phyloP scores from a whole-genome alignment of 2,113 vertebrate species.

The Datnioides undecimradiatus region DNA sequence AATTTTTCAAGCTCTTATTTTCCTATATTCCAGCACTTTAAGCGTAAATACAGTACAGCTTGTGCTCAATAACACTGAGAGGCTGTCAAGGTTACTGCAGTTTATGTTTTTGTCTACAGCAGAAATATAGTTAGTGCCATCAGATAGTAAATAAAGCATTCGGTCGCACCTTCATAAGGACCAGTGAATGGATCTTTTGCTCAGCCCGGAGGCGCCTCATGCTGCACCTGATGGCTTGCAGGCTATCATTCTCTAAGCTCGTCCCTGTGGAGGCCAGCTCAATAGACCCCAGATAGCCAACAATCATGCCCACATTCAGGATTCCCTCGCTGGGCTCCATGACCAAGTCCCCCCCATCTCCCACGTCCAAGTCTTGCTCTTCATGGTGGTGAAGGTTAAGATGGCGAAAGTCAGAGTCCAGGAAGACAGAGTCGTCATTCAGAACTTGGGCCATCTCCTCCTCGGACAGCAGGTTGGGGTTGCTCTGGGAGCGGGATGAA shows the following conservation, averaged over 20 bases:
- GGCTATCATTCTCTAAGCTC: conserved; percentile 92
- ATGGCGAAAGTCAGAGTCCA: conserved; percentile 76
- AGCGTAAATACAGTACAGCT: neutral
- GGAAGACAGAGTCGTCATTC: conserved; percentile 87
- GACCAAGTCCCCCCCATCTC: conserved; percentile 82
- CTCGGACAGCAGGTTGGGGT: conserved; percentile 85
- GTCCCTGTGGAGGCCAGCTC: conserved; percentile 92
- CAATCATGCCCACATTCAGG: conserved; percentile 96
- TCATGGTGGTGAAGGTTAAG: conserved; percentile 72
- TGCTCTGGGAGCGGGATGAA: conserved; percentile 68
- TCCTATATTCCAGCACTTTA: neutral
- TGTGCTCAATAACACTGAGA: neutral
- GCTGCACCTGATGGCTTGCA: conserved; percentile 97
- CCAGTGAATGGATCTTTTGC: conserved; percentile 95
- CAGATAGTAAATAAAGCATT: neutral
- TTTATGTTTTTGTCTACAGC: neutral
- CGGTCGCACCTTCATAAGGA: conserved; percentile 88
- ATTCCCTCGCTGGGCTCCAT: conserved; percentile 87
- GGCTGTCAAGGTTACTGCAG: neutral
- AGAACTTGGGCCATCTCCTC: conserved; percentile 87
- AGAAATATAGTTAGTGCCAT: neutral
- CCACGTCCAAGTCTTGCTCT: conserved; percentile 76
- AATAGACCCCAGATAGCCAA: conserved; percentile 97
- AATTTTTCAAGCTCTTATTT: no score
- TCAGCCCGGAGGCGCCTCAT: conserved; percentile 96